Percentiles rank a stretch among this genome's conserved stretches.
phyloP scores from a whole-genome alignment of 2,113 vertebrate genomes.

The Sakesphorus luctuosus region DNA sequence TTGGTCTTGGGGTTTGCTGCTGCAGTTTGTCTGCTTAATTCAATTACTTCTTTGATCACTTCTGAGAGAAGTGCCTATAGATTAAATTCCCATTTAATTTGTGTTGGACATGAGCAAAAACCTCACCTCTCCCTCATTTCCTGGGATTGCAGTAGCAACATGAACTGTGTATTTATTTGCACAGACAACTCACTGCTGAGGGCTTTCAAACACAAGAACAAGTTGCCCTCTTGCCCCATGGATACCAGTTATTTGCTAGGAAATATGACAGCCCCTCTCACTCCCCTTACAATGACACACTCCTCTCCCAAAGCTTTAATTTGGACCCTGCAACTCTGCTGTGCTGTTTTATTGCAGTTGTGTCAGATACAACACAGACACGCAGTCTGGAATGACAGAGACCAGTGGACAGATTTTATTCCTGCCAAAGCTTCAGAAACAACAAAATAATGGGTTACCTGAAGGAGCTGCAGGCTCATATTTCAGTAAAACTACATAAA shows the following conservation, averaged over 20 bases:
- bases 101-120: background rate
- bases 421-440: background rate
- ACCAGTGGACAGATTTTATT: background rate
- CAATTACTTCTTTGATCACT: slow-evolving; percentile 10
- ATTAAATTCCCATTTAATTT: slow-evolving; percentile 6
- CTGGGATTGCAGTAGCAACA: background rate
- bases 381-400: fast-evolving
- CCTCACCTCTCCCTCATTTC: background rate
- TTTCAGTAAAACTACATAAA: background rate
- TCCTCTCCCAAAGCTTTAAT: background rate
- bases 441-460: background rate
- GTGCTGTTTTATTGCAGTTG: fast-evolving
- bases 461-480: background rate
- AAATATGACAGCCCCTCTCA: background rate
- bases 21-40: slow-evolving; percentile 20
- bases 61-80: background rate
- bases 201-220: background rate
- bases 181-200: background rate
- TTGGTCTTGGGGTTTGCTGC: background rate
- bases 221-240: background rate
- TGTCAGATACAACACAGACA: background rate
- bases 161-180: background rate
- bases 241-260: background rate
- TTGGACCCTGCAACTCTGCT: background rate
- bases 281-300: background rate